phyloP scores from a whole-genome alignment of 1,140 invertebrate genomes.

The Nymphalis io region DNA sequence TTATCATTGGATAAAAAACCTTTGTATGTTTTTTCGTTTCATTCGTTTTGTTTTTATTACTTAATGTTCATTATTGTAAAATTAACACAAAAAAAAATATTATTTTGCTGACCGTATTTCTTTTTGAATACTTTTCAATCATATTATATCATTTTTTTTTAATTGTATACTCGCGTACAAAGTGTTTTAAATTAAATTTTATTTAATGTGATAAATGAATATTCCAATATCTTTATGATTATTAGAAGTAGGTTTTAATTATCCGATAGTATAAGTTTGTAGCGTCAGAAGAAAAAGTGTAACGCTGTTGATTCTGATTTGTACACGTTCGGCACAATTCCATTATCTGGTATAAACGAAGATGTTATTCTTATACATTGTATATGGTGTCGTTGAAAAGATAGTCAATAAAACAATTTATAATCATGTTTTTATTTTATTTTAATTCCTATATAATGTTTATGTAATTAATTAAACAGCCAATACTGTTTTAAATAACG shows the following conservation, averaged over 20 bases:
- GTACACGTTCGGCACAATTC: slow-evolving; percentile 23
- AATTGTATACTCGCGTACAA: slow-evolving; percentile 10
- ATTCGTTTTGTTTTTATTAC: neutral
- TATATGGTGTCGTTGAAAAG: slow-evolving; percentile 30
- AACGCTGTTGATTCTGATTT: slow-evolving; percentile 4
- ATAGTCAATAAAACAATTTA: slow-evolving; percentile 28
- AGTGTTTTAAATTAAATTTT: neutral
- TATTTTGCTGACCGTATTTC: neutral
- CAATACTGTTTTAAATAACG: no score
- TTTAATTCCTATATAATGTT: neutral
- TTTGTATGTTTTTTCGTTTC: neutral
- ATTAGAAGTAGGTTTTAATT: neutral
- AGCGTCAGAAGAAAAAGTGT: neutral
- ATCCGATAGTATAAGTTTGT: neutral
- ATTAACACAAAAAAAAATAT: no score
- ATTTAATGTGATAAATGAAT: slow-evolving; percentile 10
- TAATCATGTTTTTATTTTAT: slow-evolving; percentile 19
- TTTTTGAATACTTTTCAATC: neutral
- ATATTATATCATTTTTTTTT: no score
- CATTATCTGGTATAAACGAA: slow-evolving; percentile 13
- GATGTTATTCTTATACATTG: slow-evolving; percentile 42
- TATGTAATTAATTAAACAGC: neutral
- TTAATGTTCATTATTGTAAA: no score
- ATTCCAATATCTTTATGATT: slow-evolving; percentile 7
- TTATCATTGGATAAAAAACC: neutral